These are phyloP conservation scores for Nipponacmea schrenckii DNA, from an alignment of 2,888 invertebrate genomes.

Conservation along the genomic window DNA sequence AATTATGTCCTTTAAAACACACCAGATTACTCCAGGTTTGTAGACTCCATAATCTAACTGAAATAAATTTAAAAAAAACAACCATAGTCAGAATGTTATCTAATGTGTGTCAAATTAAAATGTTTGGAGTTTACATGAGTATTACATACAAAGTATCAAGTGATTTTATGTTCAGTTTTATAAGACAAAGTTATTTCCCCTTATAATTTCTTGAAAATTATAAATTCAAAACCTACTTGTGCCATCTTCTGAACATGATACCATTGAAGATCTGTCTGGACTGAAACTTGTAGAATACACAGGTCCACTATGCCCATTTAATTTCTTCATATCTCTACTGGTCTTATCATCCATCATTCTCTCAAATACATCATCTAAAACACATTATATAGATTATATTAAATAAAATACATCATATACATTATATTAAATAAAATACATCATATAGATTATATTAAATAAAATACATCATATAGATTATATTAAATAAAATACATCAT, in stretches of 20 bases:
- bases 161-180: no score
- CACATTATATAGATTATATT: no score
- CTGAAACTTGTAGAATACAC: constrained; percentile 84
- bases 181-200: no score
- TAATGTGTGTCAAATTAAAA: no score
- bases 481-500: no score
- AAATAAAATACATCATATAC: no score
- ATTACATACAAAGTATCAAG: no score
- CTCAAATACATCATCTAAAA: constrained; percentile 86
- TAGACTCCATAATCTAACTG: constrained; percentile 91
- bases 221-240: constrained; percentile 73
- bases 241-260: constrained; percentile 92
- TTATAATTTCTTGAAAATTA: no score
- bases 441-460: no score
- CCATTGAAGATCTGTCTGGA: constrained; percentile 85
- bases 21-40: constrained; percentile 97
- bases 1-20: constrained; percentile 92
- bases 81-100: background rate
- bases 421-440: no score
- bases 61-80: constrained; percentile 38
- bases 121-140: no score
- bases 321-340: constrained; percentile 81
- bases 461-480: no score
- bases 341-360: constrained; percentile 95
- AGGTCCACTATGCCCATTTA: constrained; percentile 89